phyloP scores from a whole-genome alignment of 2,113 vertebrate species.

The Acinonyx jubatus region DNA sequence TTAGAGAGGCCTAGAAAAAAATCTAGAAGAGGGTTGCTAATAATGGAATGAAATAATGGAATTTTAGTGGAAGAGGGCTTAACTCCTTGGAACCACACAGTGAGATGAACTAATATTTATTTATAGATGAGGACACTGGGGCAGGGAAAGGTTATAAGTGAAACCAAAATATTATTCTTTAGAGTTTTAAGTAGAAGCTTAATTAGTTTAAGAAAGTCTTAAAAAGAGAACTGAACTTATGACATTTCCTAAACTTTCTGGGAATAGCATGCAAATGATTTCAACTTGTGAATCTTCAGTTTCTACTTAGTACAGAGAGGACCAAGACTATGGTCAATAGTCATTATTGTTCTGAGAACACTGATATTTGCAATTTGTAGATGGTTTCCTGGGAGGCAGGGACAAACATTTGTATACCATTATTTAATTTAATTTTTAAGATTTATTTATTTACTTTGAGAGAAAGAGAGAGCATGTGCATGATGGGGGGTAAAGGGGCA shows the following conservation, averaged over 20 bases:
- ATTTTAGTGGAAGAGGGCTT: background rate
- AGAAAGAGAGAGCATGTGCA: too few relatives aligned
- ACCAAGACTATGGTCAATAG: background rate
- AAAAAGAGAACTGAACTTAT: background rate
- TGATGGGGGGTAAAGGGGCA: too few relatives aligned
- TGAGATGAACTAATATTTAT: conserved; percentile 27
- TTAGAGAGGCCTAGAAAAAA: background rate
- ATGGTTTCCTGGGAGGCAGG: background rate
- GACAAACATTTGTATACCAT: background rate
- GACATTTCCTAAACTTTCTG: conserved; percentile 21
- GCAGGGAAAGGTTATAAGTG: conserved; percentile 42
- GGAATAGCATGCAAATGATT: background rate
- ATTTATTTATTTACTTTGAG: too few relatives aligned
- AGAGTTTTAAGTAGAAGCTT: conserved; percentile 32
- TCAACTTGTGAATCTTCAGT: background rate
- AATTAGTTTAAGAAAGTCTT: conserved; percentile 61
- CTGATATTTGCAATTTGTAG: background rate
- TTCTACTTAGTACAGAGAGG: background rate
- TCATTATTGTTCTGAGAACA: background rate
- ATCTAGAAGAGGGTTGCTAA: background rate
- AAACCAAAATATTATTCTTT: conserved; percentile 49
- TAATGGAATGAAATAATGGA: background rate
- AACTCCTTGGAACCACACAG: background rate
- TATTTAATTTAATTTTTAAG: background rate
- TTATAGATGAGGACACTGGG: conserved; percentile 21